Conservation (phyloP, 2,113 vertebrate species). For the Phaethornis superciliosus region DNA sequence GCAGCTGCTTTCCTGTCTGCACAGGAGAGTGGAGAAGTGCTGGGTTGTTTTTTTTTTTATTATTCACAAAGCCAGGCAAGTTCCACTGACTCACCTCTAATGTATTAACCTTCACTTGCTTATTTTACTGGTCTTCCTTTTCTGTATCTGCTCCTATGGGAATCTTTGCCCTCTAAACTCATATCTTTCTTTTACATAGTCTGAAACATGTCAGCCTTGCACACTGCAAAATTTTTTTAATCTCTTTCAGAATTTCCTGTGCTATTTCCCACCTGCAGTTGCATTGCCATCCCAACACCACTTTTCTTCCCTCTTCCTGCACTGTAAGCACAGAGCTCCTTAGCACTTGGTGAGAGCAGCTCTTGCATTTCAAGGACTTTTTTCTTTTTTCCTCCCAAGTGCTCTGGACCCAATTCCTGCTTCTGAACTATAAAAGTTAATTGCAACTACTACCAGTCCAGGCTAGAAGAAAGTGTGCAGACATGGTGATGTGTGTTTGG, state of each 20-base stretch:
- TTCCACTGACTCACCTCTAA: background rate
- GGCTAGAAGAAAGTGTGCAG: background rate
- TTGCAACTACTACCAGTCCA: background rate
- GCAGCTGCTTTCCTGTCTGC: background rate
- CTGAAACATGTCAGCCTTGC: background rate
- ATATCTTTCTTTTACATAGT: background rate
- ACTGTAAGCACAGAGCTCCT: background rate
- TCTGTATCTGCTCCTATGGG: background rate
- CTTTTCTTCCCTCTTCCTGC: background rate
- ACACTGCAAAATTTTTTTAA: background rate
- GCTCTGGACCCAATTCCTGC: background rate
- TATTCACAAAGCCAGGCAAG: background rate
- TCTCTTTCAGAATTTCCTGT: background rate
- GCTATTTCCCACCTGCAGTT: background rate
- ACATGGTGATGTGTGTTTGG: background rate
- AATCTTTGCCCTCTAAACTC: background rate
- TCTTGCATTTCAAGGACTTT: background rate
- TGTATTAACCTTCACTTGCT: background rate
- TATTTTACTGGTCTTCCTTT: background rate
- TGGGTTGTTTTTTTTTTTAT: background rate
- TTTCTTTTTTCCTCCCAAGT: background rate
- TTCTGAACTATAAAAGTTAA: slow-evolving; percentile 11
- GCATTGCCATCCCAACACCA: background rate
- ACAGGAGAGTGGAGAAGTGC: background rate
- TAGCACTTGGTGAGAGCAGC: background rate